Base-by-base conservation (phyloP, 2,113 vertebrate genomes). In the Varanus komodoensis region DNA sequence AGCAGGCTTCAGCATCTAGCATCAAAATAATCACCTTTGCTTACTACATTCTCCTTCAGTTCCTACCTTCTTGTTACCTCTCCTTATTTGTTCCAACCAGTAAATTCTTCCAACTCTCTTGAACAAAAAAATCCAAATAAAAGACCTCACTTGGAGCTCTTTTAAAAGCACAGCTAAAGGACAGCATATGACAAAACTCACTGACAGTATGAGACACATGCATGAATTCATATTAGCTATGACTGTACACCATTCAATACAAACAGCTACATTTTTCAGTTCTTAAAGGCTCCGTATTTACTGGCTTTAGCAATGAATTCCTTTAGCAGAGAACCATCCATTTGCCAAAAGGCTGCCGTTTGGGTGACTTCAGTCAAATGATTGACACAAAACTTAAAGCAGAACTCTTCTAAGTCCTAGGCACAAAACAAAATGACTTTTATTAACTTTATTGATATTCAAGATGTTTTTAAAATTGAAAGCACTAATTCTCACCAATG, bases 391-490 rank as follows among this genome's bases (percentile, higher is more conserved):
- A 99, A 99, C 97, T 98, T 99, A 96, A 99, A 99, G 97, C 99
- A 99, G 97, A 99, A 99, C 93, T 99, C 99, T 94, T 99, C 99
- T 96, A 99, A 98, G 96, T 99, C 99, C 99, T 99, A 93, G 94
- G 96, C 68, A 95, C 50, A 81, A 93, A 88, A 89, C 93, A 94
- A 87, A 95, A 64, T 44, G 25, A 1, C 21, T 84, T 90, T 95
- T 89, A 96, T 44, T 95, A 93, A 89, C 85, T 93, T 94, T 84
- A 61, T 34, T 92, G 91, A 83, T 67, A 89, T 80, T 64, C 91
- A 74, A 92, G 54, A 69, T 87, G n/a, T 64, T 64, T 57, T 67
- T 52, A 1, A 89, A 88, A 75, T 88, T 84, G n/a, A n/a, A n/a
- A n/a, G n/a, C n/a, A n/a, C n/a, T n/a, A 48, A 29, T 50, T 29